Base-by-base conservation (phyloP, 2,113 vertebrate species). In the Vidua chalybeata region DNA sequence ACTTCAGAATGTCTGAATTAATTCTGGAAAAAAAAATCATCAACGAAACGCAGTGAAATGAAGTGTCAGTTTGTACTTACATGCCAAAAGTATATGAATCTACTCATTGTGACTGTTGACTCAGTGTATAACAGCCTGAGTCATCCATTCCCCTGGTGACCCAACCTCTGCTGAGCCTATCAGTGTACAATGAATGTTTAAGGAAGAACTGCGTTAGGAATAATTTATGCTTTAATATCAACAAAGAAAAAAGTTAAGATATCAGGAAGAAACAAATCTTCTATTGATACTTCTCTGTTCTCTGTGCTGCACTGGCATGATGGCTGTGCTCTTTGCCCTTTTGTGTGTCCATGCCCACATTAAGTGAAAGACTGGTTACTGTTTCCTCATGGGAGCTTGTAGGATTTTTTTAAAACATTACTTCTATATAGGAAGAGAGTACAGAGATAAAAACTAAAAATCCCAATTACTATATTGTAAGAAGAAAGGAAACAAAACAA, bases 91-190 rank as follows among this genome's bases (percentile, higher is more conserved):
- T 75, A 56, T 33, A 79, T 79, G 77, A 96, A 97, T 96, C 80
- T 82, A 79, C 58, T 94, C 77, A 75, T 89, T 96, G 90, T 94
- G 89, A 96, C 95, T 78, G 59, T 81, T 97, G 95, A 97, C 84
- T 97, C 96, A 96, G 86, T 48, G 71, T 59, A 67, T 51, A 89
- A 89, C 87, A 87, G 62, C 61, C 49, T 92, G 95, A 97, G 74
- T 96, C 94, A 97, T 63, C 73, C 71, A 87, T 94, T 93, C 84
- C 90, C 77, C 74, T 28, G n/a, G 46, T 84, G 80, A 93, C 48
- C 89, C 67, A 81, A 82, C 35, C 81, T 59, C 74, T 73, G 41
- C 90, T 76, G 62, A 84, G 87, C 76, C 90, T 88, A 89, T 28
- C 76, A 22, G 68, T 0, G 3, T 33, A 55, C 67, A 75, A 6